Percentiles rank a stretch among this genome's conserved stretches.
phyloP scores from a whole-genome alignment of 2,797 vertebrate genomes.

The Danionella dracula region DNA sequence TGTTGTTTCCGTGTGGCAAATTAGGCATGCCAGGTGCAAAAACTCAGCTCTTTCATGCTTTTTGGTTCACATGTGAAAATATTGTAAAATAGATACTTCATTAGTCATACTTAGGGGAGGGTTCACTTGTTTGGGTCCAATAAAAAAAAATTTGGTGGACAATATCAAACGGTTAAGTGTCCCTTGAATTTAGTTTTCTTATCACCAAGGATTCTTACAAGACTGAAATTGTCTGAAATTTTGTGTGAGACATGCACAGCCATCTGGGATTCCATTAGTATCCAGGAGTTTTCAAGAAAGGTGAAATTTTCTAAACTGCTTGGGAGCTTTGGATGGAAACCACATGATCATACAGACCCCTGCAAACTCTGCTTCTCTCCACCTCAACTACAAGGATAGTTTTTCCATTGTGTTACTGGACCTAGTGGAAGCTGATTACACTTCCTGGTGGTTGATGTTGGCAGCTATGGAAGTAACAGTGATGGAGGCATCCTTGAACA shows the following conservation, averaged over 20 bases:
- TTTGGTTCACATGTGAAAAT: no score
- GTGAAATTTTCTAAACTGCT: background rate
- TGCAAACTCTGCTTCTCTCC: background rate
- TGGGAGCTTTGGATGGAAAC: background rate
- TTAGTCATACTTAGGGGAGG: no score
- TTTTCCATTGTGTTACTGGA: background rate
- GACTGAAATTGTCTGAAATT: background rate
- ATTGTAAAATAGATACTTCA: no score
- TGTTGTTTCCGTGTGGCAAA: no score
- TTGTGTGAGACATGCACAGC: background rate
- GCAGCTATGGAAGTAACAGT: slow-evolving; percentile 13
- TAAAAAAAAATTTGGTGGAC: no score
- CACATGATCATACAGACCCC: background rate
- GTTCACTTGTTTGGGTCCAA: no score
- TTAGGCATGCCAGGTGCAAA: no score
- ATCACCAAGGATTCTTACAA: background rate
- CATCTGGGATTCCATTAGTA: background rate
- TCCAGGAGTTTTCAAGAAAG: background rate
- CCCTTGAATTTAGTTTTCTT: background rate
- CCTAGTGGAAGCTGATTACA: background rate
- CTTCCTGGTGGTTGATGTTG: background rate
- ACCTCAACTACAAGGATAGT: background rate
- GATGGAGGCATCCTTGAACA: slow-evolving; percentile 4
- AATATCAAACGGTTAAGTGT: no score
- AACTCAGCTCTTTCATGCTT: no score